Evolutionary conservation across 2,797 vertebrate species (phyloP).

Genomic region (Danio choprae): DNA sequence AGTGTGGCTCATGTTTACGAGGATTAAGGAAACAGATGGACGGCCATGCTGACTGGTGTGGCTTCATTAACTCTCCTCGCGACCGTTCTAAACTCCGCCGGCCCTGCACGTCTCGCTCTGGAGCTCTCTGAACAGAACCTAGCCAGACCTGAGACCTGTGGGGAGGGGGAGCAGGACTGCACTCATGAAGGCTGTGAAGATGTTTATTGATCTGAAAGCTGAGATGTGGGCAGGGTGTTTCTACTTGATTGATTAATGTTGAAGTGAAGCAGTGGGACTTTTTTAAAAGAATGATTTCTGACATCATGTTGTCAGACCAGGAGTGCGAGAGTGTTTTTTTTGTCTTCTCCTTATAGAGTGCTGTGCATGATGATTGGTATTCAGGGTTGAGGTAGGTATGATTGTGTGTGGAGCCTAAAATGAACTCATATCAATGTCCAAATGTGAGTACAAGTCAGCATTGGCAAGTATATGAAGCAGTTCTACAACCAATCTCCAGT

Average conservation of each 20-base stretch:
- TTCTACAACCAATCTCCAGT: no score
- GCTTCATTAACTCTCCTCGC: constrained; percentile 83
- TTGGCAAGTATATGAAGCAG: no score
- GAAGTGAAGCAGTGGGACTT: constrained; percentile 51
- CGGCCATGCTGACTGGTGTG: constrained; percentile 81
- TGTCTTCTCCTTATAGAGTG: neutral
- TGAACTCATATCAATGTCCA: no score
- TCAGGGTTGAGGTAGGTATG: neutral
- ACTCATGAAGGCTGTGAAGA: constrained; percentile 60
- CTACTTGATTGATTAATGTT: constrained; percentile 65
- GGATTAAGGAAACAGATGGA: constrained; percentile 87
- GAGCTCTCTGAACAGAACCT: constrained; percentile 62
- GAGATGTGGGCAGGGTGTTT: constrained; percentile 62
- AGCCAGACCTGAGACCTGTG: constrained; percentile 50
- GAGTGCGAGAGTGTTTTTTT: neutral
- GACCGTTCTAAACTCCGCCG: constrained; percentile 59
- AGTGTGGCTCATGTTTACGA: constrained; percentile 72
- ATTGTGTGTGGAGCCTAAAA: neutral
- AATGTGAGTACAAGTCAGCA: no score
- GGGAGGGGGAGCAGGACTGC: constrained; percentile 36
- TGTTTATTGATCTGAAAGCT: constrained; percentile 66
- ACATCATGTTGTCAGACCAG: constrained; percentile 48
- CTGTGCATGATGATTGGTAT: neutral
- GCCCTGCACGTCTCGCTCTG: constrained; percentile 60
- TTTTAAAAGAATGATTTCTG: constrained; percentile 55